These are phyloP conservation scores for Falcunculus frontatus DNA, from an alignment of 2,113 vertebrate genomes.

Conservation along the genomic window DNA sequence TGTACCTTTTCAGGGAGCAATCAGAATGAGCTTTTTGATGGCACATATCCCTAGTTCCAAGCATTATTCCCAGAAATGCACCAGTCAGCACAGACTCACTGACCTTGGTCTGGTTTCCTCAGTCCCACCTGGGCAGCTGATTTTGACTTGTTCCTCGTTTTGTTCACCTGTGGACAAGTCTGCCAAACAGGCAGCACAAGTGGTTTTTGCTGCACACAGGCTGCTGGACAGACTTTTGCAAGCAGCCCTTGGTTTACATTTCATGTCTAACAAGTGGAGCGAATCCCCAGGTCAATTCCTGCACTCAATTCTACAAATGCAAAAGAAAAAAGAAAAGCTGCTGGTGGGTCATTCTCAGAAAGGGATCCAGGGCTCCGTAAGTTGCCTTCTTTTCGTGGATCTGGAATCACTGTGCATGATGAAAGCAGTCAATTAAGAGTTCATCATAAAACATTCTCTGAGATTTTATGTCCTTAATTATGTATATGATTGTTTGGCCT, in stretches of 20 bases:
- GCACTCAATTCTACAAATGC: not conserved
- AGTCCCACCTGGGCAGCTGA: not conserved
- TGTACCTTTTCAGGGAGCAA: not conserved
- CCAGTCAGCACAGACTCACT: not conserved
- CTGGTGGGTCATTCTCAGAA: not conserved
- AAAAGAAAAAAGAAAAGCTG: not conserved
- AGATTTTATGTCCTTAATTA: conserved; percentile 13
- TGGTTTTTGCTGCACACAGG: not conserved
- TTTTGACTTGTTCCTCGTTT: not conserved
- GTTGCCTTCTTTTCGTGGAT: not conserved
- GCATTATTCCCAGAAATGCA: not conserved
- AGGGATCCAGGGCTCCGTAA: not conserved
- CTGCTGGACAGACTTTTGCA: not conserved
- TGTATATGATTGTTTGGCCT: not conserved
- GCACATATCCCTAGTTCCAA: not conserved
- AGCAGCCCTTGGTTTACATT: not conserved
- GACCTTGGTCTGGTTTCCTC: not conserved
- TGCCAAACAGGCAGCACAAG: not conserved
- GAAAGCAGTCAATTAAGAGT: not conserved
- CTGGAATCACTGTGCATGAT: not conserved
- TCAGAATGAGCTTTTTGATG: not conserved
- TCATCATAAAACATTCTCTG: not conserved
- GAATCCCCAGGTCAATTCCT: not conserved
- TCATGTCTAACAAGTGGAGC: rapidly evolving
- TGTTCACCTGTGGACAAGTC: not conserved